Percentiles rank a stretch among this genome's conserved stretches.
phyloP scores from a whole-genome alignment of 2,113 vertebrate species.

The Coptodon bakossiorum region DNA sequence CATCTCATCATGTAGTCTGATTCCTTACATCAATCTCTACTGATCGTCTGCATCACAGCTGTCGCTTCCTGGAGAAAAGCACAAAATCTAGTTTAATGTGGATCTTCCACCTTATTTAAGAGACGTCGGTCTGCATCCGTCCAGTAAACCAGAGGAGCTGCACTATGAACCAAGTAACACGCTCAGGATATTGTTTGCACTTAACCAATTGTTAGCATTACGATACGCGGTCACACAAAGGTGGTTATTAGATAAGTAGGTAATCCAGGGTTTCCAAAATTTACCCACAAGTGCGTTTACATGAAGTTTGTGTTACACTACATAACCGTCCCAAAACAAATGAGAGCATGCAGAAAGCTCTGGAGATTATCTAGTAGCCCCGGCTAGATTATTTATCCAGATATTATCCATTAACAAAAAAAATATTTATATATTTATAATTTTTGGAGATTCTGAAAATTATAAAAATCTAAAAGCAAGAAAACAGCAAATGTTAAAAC shows the following conservation, averaged over 20 bases:
- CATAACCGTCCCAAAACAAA: not conserved
- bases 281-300: not conserved
- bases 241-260: not conserved
- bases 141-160: not conserved
- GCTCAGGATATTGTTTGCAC: not conserved
- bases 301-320: not conserved
- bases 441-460: not conserved
- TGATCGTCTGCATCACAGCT: not conserved
- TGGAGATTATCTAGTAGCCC: not conserved
- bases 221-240: accelerated
- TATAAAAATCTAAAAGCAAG: not conserved
- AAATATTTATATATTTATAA: not conserved
- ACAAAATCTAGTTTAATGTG: too few species aligned
- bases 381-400: not conserved
- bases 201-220: too few species aligned
- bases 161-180: not conserved
- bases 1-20: not conserved
- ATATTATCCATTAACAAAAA: not conserved
- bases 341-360: not conserved
- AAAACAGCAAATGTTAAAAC: not conserved
- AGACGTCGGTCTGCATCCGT: not conserved
- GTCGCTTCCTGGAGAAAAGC: not conserved
- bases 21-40: not conserved
- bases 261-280: not conserved
- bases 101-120: not conserved